Conservation (phyloP, 2,888 invertebrate species). For the Nomada fucata region DNA sequence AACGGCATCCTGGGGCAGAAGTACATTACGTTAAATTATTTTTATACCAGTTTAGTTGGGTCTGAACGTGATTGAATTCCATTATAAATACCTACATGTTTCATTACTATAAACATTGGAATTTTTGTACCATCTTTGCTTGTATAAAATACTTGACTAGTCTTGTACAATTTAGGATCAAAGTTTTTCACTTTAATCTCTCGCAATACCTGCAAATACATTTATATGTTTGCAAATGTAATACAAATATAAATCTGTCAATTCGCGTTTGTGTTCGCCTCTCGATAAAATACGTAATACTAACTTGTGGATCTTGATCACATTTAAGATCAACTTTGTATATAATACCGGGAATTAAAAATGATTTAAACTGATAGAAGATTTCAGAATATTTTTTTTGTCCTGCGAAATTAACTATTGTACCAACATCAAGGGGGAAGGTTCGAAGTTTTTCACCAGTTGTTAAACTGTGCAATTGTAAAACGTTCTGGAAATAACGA, state of each 20-base stretch:
- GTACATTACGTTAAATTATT: neutral
- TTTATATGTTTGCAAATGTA: neutral
- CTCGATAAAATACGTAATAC: conserved; percentile 22
- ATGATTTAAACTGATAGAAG: conserved; percentile 97
- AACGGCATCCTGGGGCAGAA: conserved; percentile 86
- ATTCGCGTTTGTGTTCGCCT: neutral
- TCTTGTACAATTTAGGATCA: conserved; percentile 91
- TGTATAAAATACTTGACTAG: conserved; percentile 95
- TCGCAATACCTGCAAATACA: conserved; percentile 88
- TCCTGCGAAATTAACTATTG: conserved; percentile 93
- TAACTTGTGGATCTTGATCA: conserved; percentile 84
- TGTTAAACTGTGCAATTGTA: conserved; percentile 91
- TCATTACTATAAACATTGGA: conserved; percentile 97
- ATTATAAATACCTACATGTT: conserved; percentile 86
- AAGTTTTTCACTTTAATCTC: conserved; percentile 95
- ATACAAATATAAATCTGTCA: neutral
- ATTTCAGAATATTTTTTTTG: conserved; percentile 94
- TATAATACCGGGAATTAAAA: conserved; percentile 94
- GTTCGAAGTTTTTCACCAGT: conserved; percentile 90
- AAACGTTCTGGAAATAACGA: conserved; percentile 87
- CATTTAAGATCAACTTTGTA: conserved; percentile 93
- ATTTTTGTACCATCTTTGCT: conserved; percentile 97
- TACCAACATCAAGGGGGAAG: conserved; percentile 94
- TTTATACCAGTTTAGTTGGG: too few relatives aligned
- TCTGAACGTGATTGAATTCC: neutral